Evolutionary conservation across 2,888 invertebrate genomes (phyloP).

Genomic region (Exephanes ischioxanthus): DNA sequence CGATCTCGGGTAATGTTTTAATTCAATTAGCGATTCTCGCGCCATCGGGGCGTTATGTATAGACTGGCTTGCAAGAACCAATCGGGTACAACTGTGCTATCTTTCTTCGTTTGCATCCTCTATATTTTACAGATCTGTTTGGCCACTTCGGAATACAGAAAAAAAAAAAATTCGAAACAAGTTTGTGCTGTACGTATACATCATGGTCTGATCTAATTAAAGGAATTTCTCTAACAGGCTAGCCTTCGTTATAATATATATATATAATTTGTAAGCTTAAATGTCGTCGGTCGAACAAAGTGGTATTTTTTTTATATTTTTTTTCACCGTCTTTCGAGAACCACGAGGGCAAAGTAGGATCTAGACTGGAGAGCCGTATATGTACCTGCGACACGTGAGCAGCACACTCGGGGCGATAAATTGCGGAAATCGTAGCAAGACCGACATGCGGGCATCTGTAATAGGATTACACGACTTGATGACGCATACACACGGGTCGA

Average conservation of each 20-base stretch:
- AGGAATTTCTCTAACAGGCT: constrained; percentile 11
- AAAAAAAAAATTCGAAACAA: background rate
- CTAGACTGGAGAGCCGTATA: background rate
- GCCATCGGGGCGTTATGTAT: constrained; percentile 36
- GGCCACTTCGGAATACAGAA: background rate
- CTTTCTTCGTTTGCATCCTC: constrained; percentile 11
- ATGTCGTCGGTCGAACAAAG: constrained; percentile 6
- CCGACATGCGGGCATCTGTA: constrained; percentile 47
- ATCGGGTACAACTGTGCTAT: background rate
- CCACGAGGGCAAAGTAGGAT: constrained; percentile 16
- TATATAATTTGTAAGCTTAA: background rate
- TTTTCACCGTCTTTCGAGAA: constrained; percentile 9
- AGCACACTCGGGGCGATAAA: constrained; percentile 44
- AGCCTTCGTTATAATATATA: background rate
- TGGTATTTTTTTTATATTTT: constrained; percentile 15
- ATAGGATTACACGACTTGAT: constrained; percentile 59
- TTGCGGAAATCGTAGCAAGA: constrained; percentile 42
- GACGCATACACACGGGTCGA: constrained; percentile 43
- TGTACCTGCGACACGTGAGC: constrained; percentile 37
- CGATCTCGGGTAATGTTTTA: constrained; percentile 58
- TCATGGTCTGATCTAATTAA: constrained; percentile 21
- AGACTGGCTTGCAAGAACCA: background rate
- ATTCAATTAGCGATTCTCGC: constrained; percentile 55
- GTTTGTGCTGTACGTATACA: background rate
- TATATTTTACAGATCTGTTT: constrained; percentile 1